Evolutionary conservation across 2,888 invertebrate genomes (phyloP).

Genomic region (Xestoiulus laeticollis): DNA sequence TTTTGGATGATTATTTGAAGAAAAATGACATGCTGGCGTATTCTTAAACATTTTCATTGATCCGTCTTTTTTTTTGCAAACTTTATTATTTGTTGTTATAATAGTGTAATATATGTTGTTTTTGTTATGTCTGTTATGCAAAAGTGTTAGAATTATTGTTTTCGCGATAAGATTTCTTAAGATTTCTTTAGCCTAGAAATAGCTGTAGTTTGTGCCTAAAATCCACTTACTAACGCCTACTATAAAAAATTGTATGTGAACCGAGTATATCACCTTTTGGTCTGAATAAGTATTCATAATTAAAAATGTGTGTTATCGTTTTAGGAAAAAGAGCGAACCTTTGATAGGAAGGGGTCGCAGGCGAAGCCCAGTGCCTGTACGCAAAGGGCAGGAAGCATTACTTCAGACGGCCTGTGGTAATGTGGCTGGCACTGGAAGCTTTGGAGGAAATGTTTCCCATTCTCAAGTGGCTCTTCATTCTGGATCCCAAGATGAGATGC

Average conservation of each 20-base stretch:
- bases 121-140: background rate
- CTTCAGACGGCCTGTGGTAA: background rate
- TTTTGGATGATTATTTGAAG: background rate
- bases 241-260: background rate
- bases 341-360: conserved; percentile 49
- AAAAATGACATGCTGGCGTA: background rate
- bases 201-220: background rate
- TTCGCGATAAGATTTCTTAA: background rate
- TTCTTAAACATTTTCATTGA: background rate
- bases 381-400: conserved; percentile 42
- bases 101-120: background rate
- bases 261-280: background rate
- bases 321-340: conserved; percentile 54
- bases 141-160: background rate
- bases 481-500: conserved; percentile 48
- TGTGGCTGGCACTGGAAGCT: background rate
- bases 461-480: conserved; percentile 44
- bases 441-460: conserved; percentile 36
- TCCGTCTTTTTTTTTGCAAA: background rate
- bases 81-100: background rate
- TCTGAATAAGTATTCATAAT: background rate
- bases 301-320: conserved; percentile 25
- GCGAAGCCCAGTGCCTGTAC: conserved; percentile 50
- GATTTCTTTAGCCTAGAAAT: background rate
- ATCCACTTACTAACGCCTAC: background rate